Evolutionary conservation across 2,113 vertebrate genomes (phyloP), one percentile per base, ranked within the genome.

Genomic region (Protomyctophum bolini): DNA sequence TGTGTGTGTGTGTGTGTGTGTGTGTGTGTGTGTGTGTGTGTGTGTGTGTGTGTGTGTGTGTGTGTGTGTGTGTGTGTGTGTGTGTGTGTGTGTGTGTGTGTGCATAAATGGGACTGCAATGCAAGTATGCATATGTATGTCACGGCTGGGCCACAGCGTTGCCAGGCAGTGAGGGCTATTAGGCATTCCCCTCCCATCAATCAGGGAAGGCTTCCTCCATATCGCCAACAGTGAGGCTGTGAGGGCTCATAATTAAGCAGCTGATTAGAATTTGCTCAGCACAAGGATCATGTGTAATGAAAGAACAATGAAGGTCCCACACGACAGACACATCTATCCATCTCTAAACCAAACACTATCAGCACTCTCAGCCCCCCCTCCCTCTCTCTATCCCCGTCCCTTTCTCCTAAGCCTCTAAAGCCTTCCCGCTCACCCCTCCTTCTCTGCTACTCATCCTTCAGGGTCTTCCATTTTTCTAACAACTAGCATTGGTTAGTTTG

Each of bases 211-310:
- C 70, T 59, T 76, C 83, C 75, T 68, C 73, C 60, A 41, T 71
- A 63, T 68, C 65, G 72, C 85, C 59, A 60, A 10, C 66, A 55
- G 71, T 41, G 33, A 41, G 70, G 77, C 83, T 68, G 69, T 83
- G 82, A 80, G 83, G 58, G 10, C 83, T 90, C 76, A 89, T 91
- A 89, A 91, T 92, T 90, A 92, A 88, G 71, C 75, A 84, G 84
- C 81, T 89, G 86, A 91, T 91, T 89, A 90, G 87, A 80, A 80
- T 86, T 81, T 86, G 76, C 81, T 76, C 79, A 72, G 76, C 79
- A 71, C 80, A 81, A 41, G 80, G 67, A 84, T 88, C 87, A 63
- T 28, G 68, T 75, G 77, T 88, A 90, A 90, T 91, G 83, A 83
- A 88, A 83, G 81, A 91, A 87, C 86, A 89, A 84, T 83, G 80